Conservation (phyloP, 2,113 vertebrate genomes). For the Passerina amoena region DNA sequence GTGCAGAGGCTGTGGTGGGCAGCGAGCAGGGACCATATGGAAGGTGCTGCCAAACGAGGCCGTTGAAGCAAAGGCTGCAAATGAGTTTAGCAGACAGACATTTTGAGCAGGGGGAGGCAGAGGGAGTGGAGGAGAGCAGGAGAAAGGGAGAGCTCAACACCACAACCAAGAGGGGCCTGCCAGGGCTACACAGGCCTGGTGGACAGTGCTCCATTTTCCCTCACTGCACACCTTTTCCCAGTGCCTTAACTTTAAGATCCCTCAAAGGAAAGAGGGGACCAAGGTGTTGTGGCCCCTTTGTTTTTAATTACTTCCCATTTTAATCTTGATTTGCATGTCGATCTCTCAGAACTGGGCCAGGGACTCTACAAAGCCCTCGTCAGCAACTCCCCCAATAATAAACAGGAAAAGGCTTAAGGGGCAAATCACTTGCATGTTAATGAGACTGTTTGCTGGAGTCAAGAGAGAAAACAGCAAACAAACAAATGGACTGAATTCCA, state of each 20-base stretch:
- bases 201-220: background rate
- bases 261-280: background rate
- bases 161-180: fast-evolving
- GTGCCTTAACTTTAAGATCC: slow-evolving; percentile 5
- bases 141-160: background rate
- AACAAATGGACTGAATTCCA: slow-evolving; percentile 76
- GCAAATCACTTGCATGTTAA: slow-evolving; percentile 75
- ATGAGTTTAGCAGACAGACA: slow-evolving; percentile 38
- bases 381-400: slow-evolving; percentile 73
- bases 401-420: slow-evolving; percentile 73
- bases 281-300: slow-evolving; percentile 64
- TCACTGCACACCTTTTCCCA: background rate
- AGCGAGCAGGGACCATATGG: background rate
- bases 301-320: slow-evolving; percentile 73
- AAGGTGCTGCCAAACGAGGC: background rate
- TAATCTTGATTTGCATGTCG: slow-evolving; percentile 71
- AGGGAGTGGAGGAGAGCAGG: background rate
- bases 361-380: slow-evolving; percentile 66
- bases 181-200: background rate
- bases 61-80: background rate
- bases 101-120: background rate
- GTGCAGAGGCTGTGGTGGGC: fast-evolving
- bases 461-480: slow-evolving; percentile 65
- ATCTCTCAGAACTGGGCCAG: slow-evolving; percentile 72
- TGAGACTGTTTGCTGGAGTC: slow-evolving; percentile 73